Base-by-base conservation (phyloP, 1,140 invertebrate genomes). In the Pseudomyrmex sp. region DNA sequence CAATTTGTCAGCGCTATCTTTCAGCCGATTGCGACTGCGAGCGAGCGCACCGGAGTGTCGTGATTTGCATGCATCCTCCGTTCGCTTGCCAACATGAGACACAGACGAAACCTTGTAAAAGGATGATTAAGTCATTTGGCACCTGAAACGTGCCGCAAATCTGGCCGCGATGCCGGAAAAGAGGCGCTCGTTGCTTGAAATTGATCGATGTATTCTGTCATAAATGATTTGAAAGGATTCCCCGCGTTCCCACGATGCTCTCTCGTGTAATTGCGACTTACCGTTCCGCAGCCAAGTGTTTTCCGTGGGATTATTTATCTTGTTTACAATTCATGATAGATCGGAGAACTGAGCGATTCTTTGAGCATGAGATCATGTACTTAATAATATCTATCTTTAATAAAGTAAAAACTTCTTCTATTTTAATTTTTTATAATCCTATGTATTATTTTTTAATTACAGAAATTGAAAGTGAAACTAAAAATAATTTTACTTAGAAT, bases 1-100 rank as follows among this genome's bases (percentile, higher is more conserved):
- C 88, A 89, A 89, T 89, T 89, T 89, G 87, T 89, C 88, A 87
- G 88, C 88, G 88, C 77, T 89, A 89, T 89, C 88, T 89, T 86
- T 82, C 74, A 72, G 56, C 82, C 79, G 69, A 77, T 80, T 70
- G 79, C 84, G 46, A 77, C 73, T 61, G 79, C 62, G 1, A 68
- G 18, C 52, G n/a, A 66, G 75, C 74, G 56, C 58, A 18, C 63
- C 86, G 82, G 65, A 88, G 18, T 80, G 79, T 66, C 70, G 69
- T 54, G 76, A 82, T 85, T 87, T 65, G 65, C 82, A 85, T 82
- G 68, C 52, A 82, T 79, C 68, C 68, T 48, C 56, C 44, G 44
- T 48, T 35, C 15, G 54, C 2, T 35, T 77, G 72, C 74, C 52
- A 69, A 83, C 23, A 35, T 18, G 61, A 26, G 15, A 58, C 26